phyloP scores from a whole-genome alignment of 2,113 vertebrate species.

The Polypterus bichir region DNA sequence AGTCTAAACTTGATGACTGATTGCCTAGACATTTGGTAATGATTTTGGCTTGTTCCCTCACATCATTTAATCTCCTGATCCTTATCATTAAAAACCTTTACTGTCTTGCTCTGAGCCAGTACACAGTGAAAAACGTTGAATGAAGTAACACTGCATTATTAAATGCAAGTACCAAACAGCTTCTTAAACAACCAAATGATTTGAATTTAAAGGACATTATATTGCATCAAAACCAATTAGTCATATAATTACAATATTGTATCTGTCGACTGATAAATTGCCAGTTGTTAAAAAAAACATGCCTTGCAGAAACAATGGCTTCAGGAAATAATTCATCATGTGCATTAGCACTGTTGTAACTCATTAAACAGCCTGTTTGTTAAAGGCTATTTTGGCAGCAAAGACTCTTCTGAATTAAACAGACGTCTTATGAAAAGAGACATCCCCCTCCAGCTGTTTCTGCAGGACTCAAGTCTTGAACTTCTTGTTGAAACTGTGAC shows the following conservation, averaged over 20 bases:
- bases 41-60: too few relatives aligned
- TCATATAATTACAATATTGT: conserved; percentile 4
- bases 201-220: neutral
- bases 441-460: conserved; percentile 1
- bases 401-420: neutral
- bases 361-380: conserved; percentile 2
- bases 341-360: neutral
- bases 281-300: neutral
- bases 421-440: neutral
- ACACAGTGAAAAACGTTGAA: too few relatives aligned
- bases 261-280: conserved; percentile 1
- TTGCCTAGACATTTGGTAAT: too few relatives aligned
- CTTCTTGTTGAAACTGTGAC: too few relatives aligned
- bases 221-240: neutral
- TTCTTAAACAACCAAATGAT: too few relatives aligned
- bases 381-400: neutral
- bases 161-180: too few relatives aligned
- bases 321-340: neutral
- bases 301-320: neutral
- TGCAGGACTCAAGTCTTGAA: too few relatives aligned
- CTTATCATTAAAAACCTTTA: too few relatives aligned
- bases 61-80: too few relatives aligned
- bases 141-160: too few relatives aligned
- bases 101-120: too few relatives aligned
- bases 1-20: too few relatives aligned